Evolutionary conservation across 2,888 invertebrate species (phyloP), one percentile per base, ranked within the genome.

Genomic region (Cheilosia variabilis): DNA sequence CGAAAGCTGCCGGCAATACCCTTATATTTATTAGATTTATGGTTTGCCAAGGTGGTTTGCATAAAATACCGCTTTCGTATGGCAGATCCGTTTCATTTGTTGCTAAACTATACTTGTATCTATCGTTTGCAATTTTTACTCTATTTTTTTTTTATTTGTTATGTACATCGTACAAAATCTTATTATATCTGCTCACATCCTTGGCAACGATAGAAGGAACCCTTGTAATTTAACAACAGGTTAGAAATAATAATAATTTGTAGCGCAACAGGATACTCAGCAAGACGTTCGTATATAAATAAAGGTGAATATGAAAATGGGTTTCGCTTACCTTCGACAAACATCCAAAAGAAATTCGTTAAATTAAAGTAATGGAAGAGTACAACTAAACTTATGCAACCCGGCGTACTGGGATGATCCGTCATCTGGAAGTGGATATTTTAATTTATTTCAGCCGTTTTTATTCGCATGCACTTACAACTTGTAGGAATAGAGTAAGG

Each of bases 311-410:
- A 7, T 0, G 9, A 45, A 6, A 45, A 19, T 17, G 22, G 22
- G 34, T 58, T 65, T 15, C 2, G 69, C 82, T 93, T 93, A 97
- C 97, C 98, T 95, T 98, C 98, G 19, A 98, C 97, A 90, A 98
- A 96, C 98, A 99, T 99, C 98, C 98, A 99, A 93, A 98, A 98
- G 93, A 98, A 98, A 91, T 98, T 98, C 34, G 98, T 97, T 89
- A 97, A 94, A 91, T 97, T 96, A 91, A 97, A 97, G 92, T 98
- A 98, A 92, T 97, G 97, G 90, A 97, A 95, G 87, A 97, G 93
- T 83, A 97, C 95, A 87, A 96, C 95, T 88, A 97, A 93, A 86
- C 95, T 93, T 90, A 96, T 95, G 92, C 97, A 92, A 72, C 91
- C 91, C 55, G 91, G 90, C 77, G 90, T 89, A 88, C 91, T 91